Evolutionary conservation across 2,888 invertebrate genomes (phyloP), one percentile per base, ranked within the genome.

Genomic region (Azorinus chamasolen): DNA sequence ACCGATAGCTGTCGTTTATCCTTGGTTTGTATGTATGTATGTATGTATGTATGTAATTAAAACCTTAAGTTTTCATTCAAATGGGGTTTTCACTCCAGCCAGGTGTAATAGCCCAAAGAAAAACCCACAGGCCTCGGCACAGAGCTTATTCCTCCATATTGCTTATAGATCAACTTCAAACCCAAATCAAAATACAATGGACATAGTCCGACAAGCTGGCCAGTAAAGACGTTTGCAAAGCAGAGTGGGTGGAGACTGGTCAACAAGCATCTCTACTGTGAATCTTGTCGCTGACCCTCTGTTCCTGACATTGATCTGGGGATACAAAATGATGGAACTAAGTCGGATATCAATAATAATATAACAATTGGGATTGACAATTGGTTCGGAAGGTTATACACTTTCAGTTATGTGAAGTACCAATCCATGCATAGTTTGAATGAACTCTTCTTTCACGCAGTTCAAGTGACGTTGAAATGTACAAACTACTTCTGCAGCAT

Each of bases 21-120:
- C 25, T 37, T 48, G 51, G 41, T 61, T 66, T 74, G 73, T 73
- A 73, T 79, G 78, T 70, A 73, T 78, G 78, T 78, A 78, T 78
- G 73, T 79, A 74, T 79, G 73, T 79, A 79, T 59, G 66, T 61
- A 66, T 45, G n/a, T 45, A 45, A 32, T 32, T 32, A 32, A 32
- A 32, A 10, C 10, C 32, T 32, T 32, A 6, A 6, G 5, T 32
- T 32, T 32, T 32, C 32, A 32, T 32, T 32, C 32, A 32, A 32
- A 32, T 32, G 32, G 32, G 32, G 32, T 32, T 6, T 32, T 32
- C 32, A 32, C 32, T 32, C 32, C 32, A 32, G 50, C 32, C 27
- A 25, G 53, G 18, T 53, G 53, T 24, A 53, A 53, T 32, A 12
- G 27, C 24, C 53, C 53, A 24, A 53, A 53, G 27, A 18, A n/a